Evolutionary conservation across 2,797 vertebrate genomes (phyloP).

Genomic region (Megalops cyprinoides): DNA sequence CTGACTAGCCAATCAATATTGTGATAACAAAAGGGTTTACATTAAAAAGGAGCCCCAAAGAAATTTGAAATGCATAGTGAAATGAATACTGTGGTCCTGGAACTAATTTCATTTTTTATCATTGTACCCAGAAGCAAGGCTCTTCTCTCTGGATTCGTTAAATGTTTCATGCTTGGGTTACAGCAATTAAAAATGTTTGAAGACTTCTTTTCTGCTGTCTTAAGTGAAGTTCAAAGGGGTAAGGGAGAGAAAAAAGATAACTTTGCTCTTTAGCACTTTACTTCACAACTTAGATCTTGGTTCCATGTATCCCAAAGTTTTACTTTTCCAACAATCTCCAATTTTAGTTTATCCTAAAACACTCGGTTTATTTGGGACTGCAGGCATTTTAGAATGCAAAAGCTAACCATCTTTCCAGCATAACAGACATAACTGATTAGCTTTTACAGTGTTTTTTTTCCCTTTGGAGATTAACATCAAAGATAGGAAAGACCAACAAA

Average conservation of each 20-base stretch:
- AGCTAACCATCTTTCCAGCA: too few relatives aligned
- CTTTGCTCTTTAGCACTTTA: slow-evolving; percentile 4
- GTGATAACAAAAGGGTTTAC: slow-evolving; percentile 25
- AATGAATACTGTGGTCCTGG: slow-evolving; percentile 18
- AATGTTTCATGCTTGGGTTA: slow-evolving; percentile 37
- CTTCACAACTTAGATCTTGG: not conserved
- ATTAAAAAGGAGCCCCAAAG: slow-evolving; percentile 14
- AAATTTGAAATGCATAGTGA: slow-evolving; percentile 10
- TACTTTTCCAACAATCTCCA: too few relatives aligned
- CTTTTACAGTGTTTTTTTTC: too few relatives aligned
- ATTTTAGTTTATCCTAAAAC: too few relatives aligned
- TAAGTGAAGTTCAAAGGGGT: slow-evolving; percentile 27
- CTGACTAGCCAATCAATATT: slow-evolving; percentile 16
- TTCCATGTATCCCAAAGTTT: not conserved
- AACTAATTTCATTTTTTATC: slow-evolving; percentile 28
- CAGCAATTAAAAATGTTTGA: slow-evolving; percentile 34
- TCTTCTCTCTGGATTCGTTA: slow-evolving; percentile 19
- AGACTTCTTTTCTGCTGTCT: slow-evolving; percentile 9
- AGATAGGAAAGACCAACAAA: too few relatives aligned
- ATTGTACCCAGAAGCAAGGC: slow-evolving; percentile 25
- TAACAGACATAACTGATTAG: too few relatives aligned
- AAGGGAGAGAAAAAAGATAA: not conserved
- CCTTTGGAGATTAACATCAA: too few relatives aligned
- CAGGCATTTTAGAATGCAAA: too few relatives aligned
- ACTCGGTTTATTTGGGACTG: not conserved